Evolutionary conservation across 2,113 vertebrate genomes (phyloP), one percentile per base, ranked within the genome.

Genomic region (Melospiza georgiana): DNA sequence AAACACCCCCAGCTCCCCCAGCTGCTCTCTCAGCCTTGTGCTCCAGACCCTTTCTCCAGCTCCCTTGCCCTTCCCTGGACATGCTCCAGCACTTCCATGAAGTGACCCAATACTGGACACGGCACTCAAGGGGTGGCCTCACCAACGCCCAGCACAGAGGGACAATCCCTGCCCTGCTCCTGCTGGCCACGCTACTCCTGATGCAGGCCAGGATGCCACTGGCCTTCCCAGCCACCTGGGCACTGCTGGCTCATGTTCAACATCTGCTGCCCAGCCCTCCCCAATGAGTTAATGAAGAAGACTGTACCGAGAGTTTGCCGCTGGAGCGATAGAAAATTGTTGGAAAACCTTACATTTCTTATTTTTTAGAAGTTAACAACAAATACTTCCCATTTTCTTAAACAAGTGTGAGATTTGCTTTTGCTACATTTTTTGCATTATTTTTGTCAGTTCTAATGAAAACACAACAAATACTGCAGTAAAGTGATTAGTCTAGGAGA

Each of bases 191-290:
- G 6, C 67, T 3, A 5, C 9, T 27, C 0, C 14, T 73, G 58
- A 19, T 0, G 1, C 25, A 25, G 8, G 25, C 43, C 59, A 73
- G 59, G 59, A 17, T 37, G 33, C 0, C 77, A 5, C 0, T 33
- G 22, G 22, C 31, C 12, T 44, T 37, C 51, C 1, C 3, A 5
- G 30, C n/a, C 41, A 35, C 21, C 8, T 37, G 43, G 31, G 6
- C 37, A 30, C 27, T 5, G 1, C 11, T 68, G 54, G 37, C 2
- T 28, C 33, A 37, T 13, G 37, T 28, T 19, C 33, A 39, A 16
- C 1, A 17, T 2, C 27, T 37, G 27, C 0, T 19, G 15, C 12
- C 27, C 59, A 52, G 19, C 15, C 16, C 86, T 51, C 15, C 52
- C 44, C 33, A 37, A 33, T 7, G 12, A 78, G 16, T 24, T 58